Evolutionary conservation across 23 tunicate genomes (phyloP).

Genomic region (Phallusia fumigata): DNA sequence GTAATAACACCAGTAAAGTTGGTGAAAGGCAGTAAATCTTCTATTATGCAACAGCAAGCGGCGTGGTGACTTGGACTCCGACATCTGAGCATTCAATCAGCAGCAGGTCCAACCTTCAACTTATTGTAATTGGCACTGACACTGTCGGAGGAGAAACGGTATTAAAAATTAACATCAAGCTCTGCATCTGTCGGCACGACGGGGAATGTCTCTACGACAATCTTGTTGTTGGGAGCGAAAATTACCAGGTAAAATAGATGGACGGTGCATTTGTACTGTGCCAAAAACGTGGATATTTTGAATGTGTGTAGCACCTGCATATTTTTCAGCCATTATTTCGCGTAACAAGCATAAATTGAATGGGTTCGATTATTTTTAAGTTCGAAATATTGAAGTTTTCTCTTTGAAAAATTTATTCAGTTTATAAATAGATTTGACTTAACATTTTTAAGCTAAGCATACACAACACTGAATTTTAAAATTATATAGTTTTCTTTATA

Average conservation of each 20-base stretch:
- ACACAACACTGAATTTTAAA: no score
- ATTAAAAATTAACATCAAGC: constrained; percentile 21
- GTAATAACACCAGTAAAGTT: neutral
- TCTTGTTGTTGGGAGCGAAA: constrained; percentile 2
- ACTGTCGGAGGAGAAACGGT: neutral
- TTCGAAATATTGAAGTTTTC: no score
- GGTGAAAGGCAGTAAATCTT: neutral
- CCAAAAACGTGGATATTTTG: no score
- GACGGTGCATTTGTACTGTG: no score
- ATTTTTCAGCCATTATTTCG: no score
- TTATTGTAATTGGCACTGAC: constrained; percentile 23
- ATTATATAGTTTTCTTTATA: no score
- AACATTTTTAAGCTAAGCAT: no score
- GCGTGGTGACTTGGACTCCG: constrained; percentile 38
- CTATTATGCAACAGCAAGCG: neutral
- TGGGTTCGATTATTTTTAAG: no score
- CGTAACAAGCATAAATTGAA: no score
- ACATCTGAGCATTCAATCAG: constrained; percentile 10
- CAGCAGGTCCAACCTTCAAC: neutral
- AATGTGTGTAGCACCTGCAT: no score
- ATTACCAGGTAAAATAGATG: constrained; percentile 21
- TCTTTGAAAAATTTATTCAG: no score
- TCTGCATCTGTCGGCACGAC: constrained; percentile 28
- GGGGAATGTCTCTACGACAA: constrained; percentile 27
- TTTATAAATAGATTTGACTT: no score